Evolutionary conservation across 2,797 vertebrate genomes (phyloP).

Genomic region (Alauda arvensis): DNA sequence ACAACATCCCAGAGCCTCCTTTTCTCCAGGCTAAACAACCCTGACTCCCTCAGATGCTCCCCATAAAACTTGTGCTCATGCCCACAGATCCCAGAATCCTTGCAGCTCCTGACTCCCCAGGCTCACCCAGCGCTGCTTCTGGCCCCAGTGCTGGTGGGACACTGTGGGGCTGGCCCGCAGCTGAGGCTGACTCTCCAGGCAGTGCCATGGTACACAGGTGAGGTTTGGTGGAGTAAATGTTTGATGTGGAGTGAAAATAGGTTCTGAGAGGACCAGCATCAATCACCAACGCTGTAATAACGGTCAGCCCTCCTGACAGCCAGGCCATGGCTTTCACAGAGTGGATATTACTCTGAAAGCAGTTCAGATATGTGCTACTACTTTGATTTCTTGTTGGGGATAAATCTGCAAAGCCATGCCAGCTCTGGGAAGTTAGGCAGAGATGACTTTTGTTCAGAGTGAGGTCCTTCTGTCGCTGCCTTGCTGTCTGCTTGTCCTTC

Average conservation of each 20-base stretch:
- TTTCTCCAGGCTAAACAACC: neutral
- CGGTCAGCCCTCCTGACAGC: neutral
- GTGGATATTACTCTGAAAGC: neutral
- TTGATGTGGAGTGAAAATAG: neutral
- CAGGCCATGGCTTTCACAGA: neutral
- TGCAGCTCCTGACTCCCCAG: neutral
- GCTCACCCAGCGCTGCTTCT: neutral
- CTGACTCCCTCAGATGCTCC: neutral
- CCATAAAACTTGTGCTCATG: neutral
- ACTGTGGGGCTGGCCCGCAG: neutral
- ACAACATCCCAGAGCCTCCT: neutral
- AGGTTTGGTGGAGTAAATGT: neutral
- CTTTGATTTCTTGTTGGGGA: neutral
- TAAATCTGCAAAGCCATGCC: neutral
- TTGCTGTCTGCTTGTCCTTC: neutral
- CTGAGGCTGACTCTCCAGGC: neutral
- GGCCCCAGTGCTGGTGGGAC: neutral
- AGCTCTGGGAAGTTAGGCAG: neutral
- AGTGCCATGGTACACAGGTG: neutral
- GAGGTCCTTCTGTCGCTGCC: neutral
- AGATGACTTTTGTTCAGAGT: neutral
- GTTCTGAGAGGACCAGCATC: neutral
- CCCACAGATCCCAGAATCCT: neutral
- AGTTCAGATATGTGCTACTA: neutral
- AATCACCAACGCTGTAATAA: accelerated